Evolutionary conservation across 2,888 invertebrate genomes (phyloP).

Genomic region (Scaptomyza caliginosa): DNA sequence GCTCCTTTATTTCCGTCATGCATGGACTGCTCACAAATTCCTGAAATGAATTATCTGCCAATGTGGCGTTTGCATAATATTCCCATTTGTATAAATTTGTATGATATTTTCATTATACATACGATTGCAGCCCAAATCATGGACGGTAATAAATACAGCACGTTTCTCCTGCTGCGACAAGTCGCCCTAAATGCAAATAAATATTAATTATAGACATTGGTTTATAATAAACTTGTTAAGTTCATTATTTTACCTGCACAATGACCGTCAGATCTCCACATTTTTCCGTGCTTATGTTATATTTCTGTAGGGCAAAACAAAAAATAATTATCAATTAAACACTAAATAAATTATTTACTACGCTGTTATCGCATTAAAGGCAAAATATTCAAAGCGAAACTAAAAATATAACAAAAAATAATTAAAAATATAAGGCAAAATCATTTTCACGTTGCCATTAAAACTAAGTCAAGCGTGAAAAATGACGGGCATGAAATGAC

Average conservation of each 20-base stretch:
- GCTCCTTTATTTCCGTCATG: slow-evolving; percentile 93
- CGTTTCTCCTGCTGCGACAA: slow-evolving; percentile 91
- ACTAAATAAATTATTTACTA: slow-evolving; percentile 33
- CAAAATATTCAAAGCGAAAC: slow-evolving; percentile 25
- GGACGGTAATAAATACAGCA: slow-evolving; percentile 94
- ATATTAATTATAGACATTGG: not conserved
- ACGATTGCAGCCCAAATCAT: slow-evolving; percentile 94
- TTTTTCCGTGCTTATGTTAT: slow-evolving; percentile 89
- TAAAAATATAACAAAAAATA: slow-evolving; percentile 20
- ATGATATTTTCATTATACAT: slow-evolving; percentile 81
- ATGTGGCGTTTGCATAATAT: slow-evolving; percentile 6
- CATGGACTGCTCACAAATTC: slow-evolving; percentile 92
- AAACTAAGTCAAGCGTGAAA: slow-evolving; percentile 67
- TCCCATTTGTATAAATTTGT: not conserved
- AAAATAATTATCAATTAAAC: slow-evolving; percentile 7
- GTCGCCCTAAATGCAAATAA: slow-evolving; percentile 87
- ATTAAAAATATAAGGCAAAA: slow-evolving; percentile 44
- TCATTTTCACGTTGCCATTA: slow-evolving; percentile 59
- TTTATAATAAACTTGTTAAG: not conserved
- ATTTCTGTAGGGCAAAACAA: slow-evolving; percentile 87
- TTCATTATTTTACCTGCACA: slow-evolving; percentile 87
- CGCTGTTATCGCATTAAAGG: slow-evolving; percentile 14
- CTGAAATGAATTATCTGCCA: slow-evolving; percentile 90
- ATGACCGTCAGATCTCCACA: slow-evolving; percentile 91
- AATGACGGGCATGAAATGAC: slow-evolving; percentile 80